Conservation (phyloP, 2,113 vertebrate genomes). For the Tiliqua scincoides region DNA sequence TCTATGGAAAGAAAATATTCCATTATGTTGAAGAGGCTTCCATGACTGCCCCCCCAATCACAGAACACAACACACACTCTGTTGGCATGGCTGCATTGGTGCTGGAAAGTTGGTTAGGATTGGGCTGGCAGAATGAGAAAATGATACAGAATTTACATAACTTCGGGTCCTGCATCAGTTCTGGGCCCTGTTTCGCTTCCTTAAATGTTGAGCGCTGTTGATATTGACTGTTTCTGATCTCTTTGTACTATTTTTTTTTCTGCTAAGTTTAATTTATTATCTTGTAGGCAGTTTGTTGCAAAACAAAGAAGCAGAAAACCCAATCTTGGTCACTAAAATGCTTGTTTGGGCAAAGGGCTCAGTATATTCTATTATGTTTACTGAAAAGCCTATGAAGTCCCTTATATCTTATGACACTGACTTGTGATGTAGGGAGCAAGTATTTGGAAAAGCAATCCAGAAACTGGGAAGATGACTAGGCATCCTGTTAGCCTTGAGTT, state of each 20-base stretch:
- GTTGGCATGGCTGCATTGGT: no score
- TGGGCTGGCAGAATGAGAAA: no score
- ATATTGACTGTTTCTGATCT: background rate
- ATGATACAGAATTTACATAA: no score
- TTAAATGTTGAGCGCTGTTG: background rate
- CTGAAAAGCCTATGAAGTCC: background rate
- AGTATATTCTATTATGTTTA: background rate
- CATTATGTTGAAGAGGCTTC: no score
- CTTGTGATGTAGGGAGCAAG: background rate
- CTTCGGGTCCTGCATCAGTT: conserved; percentile 47
- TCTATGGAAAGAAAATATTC: background rate
- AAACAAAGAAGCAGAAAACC: background rate
- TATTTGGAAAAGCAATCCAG: background rate
- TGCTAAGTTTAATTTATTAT: background rate
- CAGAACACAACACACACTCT: no score
- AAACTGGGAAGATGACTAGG: background rate
- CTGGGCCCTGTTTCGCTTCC: conserved; percentile 39
- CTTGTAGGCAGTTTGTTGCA: background rate
- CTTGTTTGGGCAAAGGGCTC: no score
- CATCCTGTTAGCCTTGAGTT: background rate
- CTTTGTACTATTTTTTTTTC: conserved; percentile 22
- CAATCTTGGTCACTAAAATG: background rate
- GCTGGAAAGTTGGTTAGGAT: conserved; percentile 39
- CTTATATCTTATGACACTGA: background rate
- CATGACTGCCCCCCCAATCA: no score